Percentiles rank a stretch among this genome's conserved stretches.
These are phyloP conservation scores for Catocala nupta DNA, from an alignment of 2,888 invertebrate genomes.

Conservation along the genomic window DNA sequence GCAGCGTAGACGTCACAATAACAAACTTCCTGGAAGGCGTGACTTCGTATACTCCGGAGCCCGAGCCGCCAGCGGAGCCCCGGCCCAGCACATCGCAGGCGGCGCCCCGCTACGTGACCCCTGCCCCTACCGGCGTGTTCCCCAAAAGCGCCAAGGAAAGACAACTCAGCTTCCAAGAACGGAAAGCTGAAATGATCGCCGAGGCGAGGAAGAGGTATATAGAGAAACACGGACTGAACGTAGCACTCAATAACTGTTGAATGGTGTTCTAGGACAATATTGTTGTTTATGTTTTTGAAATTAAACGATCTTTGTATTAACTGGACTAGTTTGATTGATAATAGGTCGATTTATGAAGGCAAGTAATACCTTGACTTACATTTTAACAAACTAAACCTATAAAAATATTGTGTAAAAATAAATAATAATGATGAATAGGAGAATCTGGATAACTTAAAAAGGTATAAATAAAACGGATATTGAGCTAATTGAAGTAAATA, in stretches of 20 bases:
- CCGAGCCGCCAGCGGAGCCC: constrained; percentile 45
- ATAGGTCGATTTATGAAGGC: not conserved
- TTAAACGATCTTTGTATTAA: constrained; percentile 24
- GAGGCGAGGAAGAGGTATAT: constrained; percentile 92
- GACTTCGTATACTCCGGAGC: constrained; percentile 86
- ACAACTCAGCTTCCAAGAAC: constrained; percentile 92
- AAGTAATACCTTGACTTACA: not conserved
- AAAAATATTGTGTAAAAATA: too few species aligned
- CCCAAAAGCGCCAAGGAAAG: constrained; percentile 88
- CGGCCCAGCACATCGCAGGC: constrained; percentile 30
- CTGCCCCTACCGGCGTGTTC: constrained; percentile 78
- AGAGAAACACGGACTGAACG: constrained; percentile 90
- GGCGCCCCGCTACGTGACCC: constrained; percentile 64
- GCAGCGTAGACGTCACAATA: constrained; percentile 93
- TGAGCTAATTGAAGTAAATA: too few species aligned
- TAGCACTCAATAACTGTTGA: constrained; percentile 64
- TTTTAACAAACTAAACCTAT: too few species aligned
- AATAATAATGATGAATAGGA: too few species aligned
- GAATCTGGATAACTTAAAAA: too few species aligned
- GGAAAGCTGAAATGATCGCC: constrained; percentile 92
- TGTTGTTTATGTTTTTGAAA: constrained; percentile 49
- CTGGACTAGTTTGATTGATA: constrained; percentile 15
- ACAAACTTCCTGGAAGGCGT: constrained; percentile 93
- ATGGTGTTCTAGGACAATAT: constrained; percentile 34
- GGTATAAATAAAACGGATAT: too few species aligned